Conservation (phyloP, 2,797 vertebrate species). For the Notamacropus eugenii region DNA sequence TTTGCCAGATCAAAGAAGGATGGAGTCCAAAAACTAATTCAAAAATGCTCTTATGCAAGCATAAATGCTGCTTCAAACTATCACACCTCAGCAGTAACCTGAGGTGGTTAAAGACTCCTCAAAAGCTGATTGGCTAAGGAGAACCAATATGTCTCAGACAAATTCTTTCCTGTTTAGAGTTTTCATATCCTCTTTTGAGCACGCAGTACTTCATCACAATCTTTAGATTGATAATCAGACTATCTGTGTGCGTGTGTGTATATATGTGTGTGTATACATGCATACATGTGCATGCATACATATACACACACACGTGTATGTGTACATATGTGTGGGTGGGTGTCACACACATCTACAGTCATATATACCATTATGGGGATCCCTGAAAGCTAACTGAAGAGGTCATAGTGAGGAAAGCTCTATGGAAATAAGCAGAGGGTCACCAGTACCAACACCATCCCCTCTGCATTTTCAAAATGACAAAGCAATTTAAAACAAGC, state of each 20-base stretch:
- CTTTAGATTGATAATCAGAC: conserved; percentile 32
- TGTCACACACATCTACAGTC: neutral
- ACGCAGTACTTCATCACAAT: conserved; percentile 35
- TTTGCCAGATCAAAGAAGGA: conserved; percentile 18
- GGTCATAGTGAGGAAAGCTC: no score
- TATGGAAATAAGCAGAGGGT: neutral
- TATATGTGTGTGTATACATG: no score
- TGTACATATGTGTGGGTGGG: no score
- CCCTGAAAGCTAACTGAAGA: conserved; percentile 24
- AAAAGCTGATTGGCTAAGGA: conserved; percentile 28
- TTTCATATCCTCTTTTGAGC: conserved; percentile 15
- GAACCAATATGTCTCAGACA: conserved; percentile 17
- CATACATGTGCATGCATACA: neutral
- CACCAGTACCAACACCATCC: neutral
- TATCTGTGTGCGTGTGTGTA: neutral
- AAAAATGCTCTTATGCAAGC: conserved; percentile 7
- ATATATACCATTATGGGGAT: neutral
- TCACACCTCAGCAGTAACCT: neutral
- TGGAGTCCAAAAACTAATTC: neutral
- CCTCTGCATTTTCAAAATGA: neutral
- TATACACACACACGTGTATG: no score
- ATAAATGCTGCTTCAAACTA: conserved; percentile 24
- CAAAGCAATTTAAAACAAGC: neutral
- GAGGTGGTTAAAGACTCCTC: conserved; percentile 16
- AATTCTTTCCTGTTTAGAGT: conserved; percentile 34